phyloP scores from a whole-genome alignment of 2,113 vertebrate genomes.

The Ibidorhyncha struthersii region DNA sequence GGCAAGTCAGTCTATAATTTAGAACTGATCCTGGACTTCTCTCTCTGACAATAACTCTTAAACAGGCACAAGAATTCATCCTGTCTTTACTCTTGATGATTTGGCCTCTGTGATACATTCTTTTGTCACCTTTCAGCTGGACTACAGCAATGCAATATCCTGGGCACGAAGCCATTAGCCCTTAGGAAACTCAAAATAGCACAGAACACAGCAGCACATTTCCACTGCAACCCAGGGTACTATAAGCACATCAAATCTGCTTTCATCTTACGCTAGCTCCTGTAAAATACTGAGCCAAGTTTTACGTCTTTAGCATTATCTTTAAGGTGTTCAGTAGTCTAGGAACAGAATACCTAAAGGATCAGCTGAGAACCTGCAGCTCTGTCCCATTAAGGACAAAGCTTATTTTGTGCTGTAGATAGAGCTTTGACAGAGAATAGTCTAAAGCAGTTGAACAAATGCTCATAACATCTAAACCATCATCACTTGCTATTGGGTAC shows the following conservation, averaged over 20 bases:
- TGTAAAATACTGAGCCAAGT: neutral
- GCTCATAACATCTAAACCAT: neutral
- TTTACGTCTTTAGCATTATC: neutral
- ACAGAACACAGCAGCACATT: neutral
- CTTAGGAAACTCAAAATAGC: slow-evolving; percentile 22
- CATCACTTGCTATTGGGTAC: neutral
- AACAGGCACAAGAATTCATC: neutral
- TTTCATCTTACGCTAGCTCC: neutral
- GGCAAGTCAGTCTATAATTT: neutral
- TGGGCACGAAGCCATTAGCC: neutral
- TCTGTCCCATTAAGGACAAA: neutral
- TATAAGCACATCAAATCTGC: neutral
- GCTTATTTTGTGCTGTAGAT: neutral
- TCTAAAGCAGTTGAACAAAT: neutral
- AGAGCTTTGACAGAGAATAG: neutral
- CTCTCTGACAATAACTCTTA: neutral
- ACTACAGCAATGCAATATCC: neutral
- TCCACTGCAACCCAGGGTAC: neutral
- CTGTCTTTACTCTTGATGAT: neutral
- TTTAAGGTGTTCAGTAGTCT: neutral
- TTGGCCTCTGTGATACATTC: neutral
- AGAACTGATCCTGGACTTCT: neutral
- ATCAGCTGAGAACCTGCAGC: neutral
- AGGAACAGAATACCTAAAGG: neutral
- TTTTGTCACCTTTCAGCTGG: neutral